A percentile compares a stretch with the other conserved stretches of the same genome.
Evolutionary conservation across 2,797 vertebrate species (phyloP).

Genomic region (Rhinella marina): DNA sequence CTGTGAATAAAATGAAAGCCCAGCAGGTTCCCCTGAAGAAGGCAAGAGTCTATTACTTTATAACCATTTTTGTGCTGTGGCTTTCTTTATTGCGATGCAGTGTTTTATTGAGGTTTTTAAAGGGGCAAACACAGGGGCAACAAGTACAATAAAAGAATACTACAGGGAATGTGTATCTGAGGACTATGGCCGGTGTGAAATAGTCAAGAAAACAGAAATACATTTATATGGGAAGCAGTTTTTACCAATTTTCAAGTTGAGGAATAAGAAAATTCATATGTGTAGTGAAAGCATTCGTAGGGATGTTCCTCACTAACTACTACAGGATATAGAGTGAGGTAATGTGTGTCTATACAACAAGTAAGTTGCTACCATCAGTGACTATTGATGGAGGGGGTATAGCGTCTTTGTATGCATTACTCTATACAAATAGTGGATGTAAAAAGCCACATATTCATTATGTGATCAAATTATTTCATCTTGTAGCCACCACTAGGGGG

Average conservation of each 20-base stretch:
- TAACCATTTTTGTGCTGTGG: background rate
- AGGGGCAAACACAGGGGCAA: background rate
- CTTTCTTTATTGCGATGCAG: background rate
- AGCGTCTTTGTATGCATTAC: no score
- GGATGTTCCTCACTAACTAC: background rate
- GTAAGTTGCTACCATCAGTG: no score
- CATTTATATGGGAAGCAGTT: background rate
- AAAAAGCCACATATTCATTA: no score
- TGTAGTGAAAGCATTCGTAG: background rate
- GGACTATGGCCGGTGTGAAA: background rate
- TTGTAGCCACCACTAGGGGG: background rate
- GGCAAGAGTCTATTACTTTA: conserved; percentile 58
- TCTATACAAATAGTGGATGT: no score
- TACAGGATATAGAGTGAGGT: background rate
- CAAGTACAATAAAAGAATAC: background rate
- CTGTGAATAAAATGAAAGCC: conserved; percentile 37
- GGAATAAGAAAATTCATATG: no score
- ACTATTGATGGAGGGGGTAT: no score
- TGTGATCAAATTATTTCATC: no score
- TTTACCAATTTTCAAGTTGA: background rate
- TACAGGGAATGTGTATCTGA: no score
- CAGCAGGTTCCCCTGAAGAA: conserved; percentile 66
- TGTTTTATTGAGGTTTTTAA: background rate
- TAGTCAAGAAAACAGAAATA: background rate
- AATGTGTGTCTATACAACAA: background rate